Base-by-base conservation (phyloP, 2,113 vertebrate species). In the Murina feae region DNA sequence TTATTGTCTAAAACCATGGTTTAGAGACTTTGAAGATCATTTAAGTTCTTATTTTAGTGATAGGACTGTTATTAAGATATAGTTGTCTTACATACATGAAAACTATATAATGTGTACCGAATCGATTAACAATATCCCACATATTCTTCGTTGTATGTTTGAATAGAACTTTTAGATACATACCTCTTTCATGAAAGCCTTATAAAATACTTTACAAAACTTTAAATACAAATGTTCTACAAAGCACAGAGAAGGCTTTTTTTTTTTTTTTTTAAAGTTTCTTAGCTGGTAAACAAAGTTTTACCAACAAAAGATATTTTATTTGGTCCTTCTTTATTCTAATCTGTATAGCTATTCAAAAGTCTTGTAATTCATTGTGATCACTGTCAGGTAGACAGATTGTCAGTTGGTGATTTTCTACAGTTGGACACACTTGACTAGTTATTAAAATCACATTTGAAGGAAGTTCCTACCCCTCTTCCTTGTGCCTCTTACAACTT, bases 381-480 rank as follows among this genome's bases (percentile, higher is more conserved):
- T 97, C 97, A 98, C 96, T 98, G 98, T 98, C 98, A 98, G 98
- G 98, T 98, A 98, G 97, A 98, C 98, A 98, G 98, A 98, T 98
- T 98, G 98, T 98, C 97, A 98, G 95, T 98, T 74, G 86, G 97
- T 98, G 98, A 98, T 98, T 98, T 98, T 98, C 98, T 98, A 98
- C 98, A 98, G 98, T 98, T 98, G 98, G 98, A 98, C 98, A 98
- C 98, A 98, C 98, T 98, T 47, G 97, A 97, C 97, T 98, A 98
- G 97, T 98, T 98, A 98, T 98, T 98, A 98, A 98, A 98, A 98
- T 98, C 98, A 97, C 98, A 98, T 98, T 96, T 96, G 96, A 98
- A 98, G 97, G 92, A 97, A 97, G 97, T 97, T 97, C 97, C 98
- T 98, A 97, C 95, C 98, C 98, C 98, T 98, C 97, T 96, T 97